Percentiles rank a stretch among this genome's conserved stretches.
These are phyloP conservation scores for Potamarius usumacintae DNA, from an alignment of 2,113 vertebrate species.

Conservation along the genomic window DNA sequence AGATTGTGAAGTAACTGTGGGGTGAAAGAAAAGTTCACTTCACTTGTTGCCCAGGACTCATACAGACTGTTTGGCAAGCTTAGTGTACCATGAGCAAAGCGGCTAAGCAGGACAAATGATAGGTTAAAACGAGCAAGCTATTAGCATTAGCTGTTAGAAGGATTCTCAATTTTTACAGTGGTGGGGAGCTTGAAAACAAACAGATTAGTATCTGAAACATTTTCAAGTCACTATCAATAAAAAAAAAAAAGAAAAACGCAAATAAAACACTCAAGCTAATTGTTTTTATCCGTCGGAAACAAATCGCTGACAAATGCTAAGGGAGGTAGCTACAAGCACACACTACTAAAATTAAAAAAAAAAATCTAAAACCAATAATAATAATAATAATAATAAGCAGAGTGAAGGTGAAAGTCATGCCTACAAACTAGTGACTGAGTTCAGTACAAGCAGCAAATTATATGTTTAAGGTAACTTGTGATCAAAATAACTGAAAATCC, in stretches of 20 bases:
- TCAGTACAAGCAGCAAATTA: constrained; percentile 8
- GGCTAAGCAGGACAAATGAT: constrained; percentile 9
- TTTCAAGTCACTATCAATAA: neutral
- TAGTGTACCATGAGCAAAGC: constrained; percentile 28
- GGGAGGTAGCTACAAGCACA: constrained; percentile 1
- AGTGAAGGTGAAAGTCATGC: neutral
- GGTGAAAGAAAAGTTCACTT: constrained; percentile 3
- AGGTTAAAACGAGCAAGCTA: neutral
- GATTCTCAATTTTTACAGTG: neutral
- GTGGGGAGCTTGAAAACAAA: neutral
- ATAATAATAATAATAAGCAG: neutral
- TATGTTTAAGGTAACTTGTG: neutral
- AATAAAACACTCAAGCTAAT: neutral
- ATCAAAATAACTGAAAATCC: constrained; percentile 5
- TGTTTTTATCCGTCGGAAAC: neutral
- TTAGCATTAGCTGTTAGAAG: constrained; percentile 38
- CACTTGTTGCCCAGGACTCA: constrained; percentile 21
- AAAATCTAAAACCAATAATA: neutral
- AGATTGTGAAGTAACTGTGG: neutral
- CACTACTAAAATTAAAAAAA: neutral
- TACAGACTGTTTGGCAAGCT: constrained; percentile 29
- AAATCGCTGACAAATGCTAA: neutral
- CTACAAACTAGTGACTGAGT: neutral
- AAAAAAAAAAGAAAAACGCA: neutral
- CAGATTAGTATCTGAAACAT: neutral